phyloP scores from a whole-genome alignment of 2,888 invertebrate species.

The Leptogaster cylindrica region DNA sequence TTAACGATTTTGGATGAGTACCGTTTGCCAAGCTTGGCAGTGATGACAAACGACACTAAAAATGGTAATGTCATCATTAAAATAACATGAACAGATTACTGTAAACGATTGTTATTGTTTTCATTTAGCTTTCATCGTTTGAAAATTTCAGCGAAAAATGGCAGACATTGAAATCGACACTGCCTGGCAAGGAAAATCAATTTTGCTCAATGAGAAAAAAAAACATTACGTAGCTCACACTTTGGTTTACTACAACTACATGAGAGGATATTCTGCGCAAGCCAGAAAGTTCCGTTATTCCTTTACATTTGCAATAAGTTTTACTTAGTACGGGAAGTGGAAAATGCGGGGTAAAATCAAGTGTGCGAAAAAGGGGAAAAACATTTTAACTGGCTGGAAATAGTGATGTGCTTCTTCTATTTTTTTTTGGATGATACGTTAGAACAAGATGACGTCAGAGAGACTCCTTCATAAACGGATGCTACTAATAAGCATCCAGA shows the following conservation, averaged over 20 bases:
- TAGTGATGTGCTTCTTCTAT: too few species aligned
- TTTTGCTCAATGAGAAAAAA: slow-evolving; percentile 26
- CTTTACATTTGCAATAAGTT: not conserved
- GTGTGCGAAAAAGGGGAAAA: not conserved
- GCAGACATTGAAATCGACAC: too few species aligned
- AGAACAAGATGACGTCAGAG: slow-evolving; percentile 58
- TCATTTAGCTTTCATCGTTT: too few species aligned
- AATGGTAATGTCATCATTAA: too few species aligned
- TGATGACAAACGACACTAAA: too few species aligned
- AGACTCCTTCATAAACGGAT: slow-evolving; percentile 23
- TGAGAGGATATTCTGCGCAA: slow-evolving; percentile 12
- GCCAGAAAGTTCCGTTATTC: not conserved
- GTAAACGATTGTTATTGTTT: too few species aligned
- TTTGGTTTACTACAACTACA: not conserved
- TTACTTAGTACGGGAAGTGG: not conserved
- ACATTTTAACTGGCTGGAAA: not conserved
- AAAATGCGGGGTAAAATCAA: not conserved
- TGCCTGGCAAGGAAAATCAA: slow-evolving; percentile 12
- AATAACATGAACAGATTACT: too few species aligned
- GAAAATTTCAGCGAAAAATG: too few species aligned
- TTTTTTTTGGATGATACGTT: too few species aligned
- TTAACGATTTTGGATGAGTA: too few species aligned
- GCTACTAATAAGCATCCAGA: slow-evolving; percentile 33
- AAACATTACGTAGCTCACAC: slow-evolving; percentile 4
- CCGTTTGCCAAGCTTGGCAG: too few species aligned